These are phyloP conservation scores for Andrena praecox DNA, from an alignment of 2,888 invertebrate genomes.

Conservation along the genomic window DNA sequence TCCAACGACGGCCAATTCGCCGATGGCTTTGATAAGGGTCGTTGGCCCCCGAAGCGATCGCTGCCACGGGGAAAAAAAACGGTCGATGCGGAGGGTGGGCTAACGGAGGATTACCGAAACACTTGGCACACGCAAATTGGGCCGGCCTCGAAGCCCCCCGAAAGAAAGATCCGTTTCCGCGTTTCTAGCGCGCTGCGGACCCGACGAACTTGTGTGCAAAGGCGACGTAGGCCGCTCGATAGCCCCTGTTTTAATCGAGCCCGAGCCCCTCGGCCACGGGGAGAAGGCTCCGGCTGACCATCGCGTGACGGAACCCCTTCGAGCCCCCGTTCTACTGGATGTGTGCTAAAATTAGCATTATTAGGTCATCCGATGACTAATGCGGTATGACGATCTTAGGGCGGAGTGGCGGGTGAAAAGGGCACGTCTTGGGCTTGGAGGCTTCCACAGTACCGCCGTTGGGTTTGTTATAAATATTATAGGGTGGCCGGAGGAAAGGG, in stretches of 20 bases:
- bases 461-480: too few species aligned
- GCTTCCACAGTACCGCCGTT: too few species aligned
- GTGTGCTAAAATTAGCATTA: conserved; percentile 1
- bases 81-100: background rate
- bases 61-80: background rate
- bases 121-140: conserved; percentile 56
- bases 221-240: conserved; percentile 58
- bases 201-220: conserved; percentile 35
- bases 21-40: background rate
- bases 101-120: conserved; percentile 17
- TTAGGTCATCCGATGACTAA: background rate
- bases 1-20: background rate
- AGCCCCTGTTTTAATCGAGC: conserved; percentile 59
- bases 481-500: too few species aligned
- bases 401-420: too few species aligned
- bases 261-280: conserved; percentile 25
- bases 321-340: conserved; percentile 6
- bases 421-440: too few species aligned
- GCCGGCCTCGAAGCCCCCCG: conserved; percentile 35
- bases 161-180: conserved; percentile 32
- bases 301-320: conserved; percentile 66
- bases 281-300: conserved; percentile 57
- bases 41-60: conserved; percentile 20
- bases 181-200: conserved; percentile 50
- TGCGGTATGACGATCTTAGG: too few species aligned